Conservation (phyloP, 2,797 vertebrate genomes). For the Sebastes steindachneri region DNA sequence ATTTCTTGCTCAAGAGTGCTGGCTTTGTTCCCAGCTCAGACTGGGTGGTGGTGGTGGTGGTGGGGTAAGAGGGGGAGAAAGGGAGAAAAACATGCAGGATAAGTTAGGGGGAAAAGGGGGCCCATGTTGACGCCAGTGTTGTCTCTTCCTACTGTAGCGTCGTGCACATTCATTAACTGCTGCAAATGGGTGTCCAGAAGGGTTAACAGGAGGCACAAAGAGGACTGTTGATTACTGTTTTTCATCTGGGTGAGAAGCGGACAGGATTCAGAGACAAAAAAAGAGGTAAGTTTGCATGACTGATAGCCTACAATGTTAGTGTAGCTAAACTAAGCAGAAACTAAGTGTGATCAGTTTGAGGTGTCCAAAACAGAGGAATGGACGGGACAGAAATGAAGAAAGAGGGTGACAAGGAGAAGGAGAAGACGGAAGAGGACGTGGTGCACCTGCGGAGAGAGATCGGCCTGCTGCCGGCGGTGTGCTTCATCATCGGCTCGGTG, state of each 20-base stretch:
- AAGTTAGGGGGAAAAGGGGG: background rate
- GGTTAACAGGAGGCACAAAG: background rate
- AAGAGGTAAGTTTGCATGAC: background rate
- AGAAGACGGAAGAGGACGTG: slow-evolving; percentile 44
- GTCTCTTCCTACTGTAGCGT: background rate
- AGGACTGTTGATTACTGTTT: background rate
- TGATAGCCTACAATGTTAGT: background rate
- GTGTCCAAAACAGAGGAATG: slow-evolving; percentile 21
- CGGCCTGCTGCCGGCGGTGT: slow-evolving; percentile 83
- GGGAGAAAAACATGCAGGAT: slow-evolving; percentile 41
- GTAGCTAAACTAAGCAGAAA: too few species aligned
- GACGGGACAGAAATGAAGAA: slow-evolving; percentile 10
- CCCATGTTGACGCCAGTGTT: background rate
- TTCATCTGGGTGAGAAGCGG: too few species aligned
- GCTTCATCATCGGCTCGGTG: slow-evolving; percentile 87
- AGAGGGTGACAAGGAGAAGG: background rate
- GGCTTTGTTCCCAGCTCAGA: slow-evolving; percentile 68
- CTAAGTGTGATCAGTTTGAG: background rate
- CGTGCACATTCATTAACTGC: background rate
- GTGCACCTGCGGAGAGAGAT: slow-evolving; percentile 86
- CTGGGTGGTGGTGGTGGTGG: slow-evolving; percentile 13
- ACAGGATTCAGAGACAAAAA: background rate
- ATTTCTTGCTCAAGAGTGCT: slow-evolving; percentile 61
- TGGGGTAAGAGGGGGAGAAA: slow-evolving; percentile 38
- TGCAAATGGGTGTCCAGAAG: background rate